Evolutionary conservation across 2,797 vertebrate genomes (phyloP).

Genomic region (Botia kubotai): DNA sequence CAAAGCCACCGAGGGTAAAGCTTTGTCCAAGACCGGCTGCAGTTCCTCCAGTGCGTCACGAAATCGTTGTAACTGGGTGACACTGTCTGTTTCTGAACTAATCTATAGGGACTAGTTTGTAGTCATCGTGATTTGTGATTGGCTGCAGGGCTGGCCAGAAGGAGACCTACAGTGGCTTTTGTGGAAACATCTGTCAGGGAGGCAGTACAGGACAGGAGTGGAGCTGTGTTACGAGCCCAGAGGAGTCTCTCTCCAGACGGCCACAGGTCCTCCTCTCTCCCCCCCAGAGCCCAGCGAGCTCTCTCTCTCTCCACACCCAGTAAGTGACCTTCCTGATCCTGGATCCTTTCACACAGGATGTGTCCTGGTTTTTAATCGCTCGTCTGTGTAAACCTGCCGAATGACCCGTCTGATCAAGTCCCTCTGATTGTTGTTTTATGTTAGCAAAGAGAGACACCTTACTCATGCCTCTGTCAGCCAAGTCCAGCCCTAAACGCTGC

Average conservation of each 20-base stretch:
- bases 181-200: slow-evolving; percentile 73
- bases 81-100: no score
- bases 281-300: slow-evolving; percentile 83
- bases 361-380: neutral
- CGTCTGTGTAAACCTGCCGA: no score
- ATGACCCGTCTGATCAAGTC: no score
- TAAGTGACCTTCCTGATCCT: slow-evolving; percentile 67
- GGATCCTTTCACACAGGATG: neutral
- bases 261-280: slow-evolving; percentile 91
- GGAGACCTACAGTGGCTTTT: slow-evolving; percentile 80
- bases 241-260: slow-evolving; percentile 84
- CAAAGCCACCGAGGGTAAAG: slow-evolving; percentile 84
- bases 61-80: neutral
- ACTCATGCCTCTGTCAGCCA: slow-evolving; percentile 83
- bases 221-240: slow-evolving; percentile 73
- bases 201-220: slow-evolving; percentile 58
- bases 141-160: slow-evolving; percentile 74
- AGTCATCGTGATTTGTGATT: neutral
- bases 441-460: slow-evolving; percentile 90
- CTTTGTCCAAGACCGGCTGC: slow-evolving; percentile 77
- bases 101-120: no score
- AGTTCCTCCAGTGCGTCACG: slow-evolving; percentile 57
- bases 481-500: slow-evolving; percentile 93
- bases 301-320: slow-evolving; percentile 78
- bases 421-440: neutral